Percentiles rank a stretch among this genome's conserved stretches.
Conservation (phyloP, 2,113 vertebrate genomes). For the Cebus imitator region DNA sequence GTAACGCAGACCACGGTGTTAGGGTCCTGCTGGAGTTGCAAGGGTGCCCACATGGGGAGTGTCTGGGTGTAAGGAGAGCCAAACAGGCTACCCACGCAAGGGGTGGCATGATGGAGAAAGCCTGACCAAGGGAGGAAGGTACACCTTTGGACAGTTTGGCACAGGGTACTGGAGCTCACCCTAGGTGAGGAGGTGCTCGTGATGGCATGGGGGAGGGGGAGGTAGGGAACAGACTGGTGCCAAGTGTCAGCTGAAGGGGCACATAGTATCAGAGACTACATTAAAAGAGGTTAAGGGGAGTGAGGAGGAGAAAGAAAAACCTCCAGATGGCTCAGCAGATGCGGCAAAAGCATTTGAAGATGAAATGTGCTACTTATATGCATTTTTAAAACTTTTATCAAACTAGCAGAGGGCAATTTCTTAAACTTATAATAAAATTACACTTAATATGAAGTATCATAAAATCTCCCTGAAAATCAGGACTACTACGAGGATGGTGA, state of each 20-base stretch:
- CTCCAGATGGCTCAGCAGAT: neutral
- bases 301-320: accelerated
- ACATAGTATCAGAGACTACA: neutral
- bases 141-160: neutral
- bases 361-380: neutral
- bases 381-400: neutral
- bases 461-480: neutral
- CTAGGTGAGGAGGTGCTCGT: no score
- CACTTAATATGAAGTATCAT: neutral
- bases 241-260: neutral
- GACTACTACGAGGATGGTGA: neutral
- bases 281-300: neutral
- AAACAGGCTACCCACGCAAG: neutral
- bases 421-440: neutral
- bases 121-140: neutral
- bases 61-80: no score
- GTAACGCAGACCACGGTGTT: neutral
- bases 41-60: no score
- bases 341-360: neutral
- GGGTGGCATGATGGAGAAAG: neutral
- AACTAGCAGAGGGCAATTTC: neutral
- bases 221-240: neutral
- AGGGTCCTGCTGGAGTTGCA: no score
- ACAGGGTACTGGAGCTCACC: neutral
- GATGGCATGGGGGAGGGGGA: accelerated